Conservation (phyloP, 1,140 invertebrate genomes). For the Mamestra configurata region DNA sequence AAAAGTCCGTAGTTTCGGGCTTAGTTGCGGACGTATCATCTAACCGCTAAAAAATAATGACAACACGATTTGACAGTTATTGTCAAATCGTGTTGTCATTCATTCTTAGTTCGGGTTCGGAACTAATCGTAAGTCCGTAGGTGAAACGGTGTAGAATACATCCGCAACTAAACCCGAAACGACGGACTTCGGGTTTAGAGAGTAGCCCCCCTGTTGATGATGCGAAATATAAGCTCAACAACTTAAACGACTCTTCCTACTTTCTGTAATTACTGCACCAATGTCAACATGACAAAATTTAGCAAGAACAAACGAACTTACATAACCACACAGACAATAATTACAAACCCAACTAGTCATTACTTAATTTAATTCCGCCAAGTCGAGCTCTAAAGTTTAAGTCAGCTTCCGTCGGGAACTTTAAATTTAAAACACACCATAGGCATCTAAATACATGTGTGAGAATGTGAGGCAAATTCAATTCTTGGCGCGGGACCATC, state of each 20-base stretch:
- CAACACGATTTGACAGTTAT: too few relatives aligned
- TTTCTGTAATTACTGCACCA: neutral
- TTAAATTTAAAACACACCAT: constrained; percentile 51
- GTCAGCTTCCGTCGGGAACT: constrained; percentile 17
- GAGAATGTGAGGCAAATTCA: constrained; percentile 72
- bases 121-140: too few relatives aligned
- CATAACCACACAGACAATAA: constrained; percentile 24
- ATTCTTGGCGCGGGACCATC: constrained; percentile 73
- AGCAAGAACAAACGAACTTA: constrained; percentile 1
- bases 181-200: too few relatives aligned
- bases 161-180: too few relatives aligned
- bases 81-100: too few relatives aligned
- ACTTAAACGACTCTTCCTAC: neutral
- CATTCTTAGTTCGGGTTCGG: too few relatives aligned
- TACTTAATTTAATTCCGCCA: constrained; percentile 43
- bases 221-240: neutral
- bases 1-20: too few relatives aligned
- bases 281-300: neutral
- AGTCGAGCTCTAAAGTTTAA: constrained; percentile 43
- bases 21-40: too few relatives aligned
- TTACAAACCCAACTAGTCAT: constrained; percentile 31
- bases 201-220: too few relatives aligned
- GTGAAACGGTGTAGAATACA: too few relatives aligned
- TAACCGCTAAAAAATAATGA: too few relatives aligned
- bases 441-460: constrained; percentile 52